Conservation (phyloP, 2,888 invertebrate species). For the Eulithis testata region DNA sequence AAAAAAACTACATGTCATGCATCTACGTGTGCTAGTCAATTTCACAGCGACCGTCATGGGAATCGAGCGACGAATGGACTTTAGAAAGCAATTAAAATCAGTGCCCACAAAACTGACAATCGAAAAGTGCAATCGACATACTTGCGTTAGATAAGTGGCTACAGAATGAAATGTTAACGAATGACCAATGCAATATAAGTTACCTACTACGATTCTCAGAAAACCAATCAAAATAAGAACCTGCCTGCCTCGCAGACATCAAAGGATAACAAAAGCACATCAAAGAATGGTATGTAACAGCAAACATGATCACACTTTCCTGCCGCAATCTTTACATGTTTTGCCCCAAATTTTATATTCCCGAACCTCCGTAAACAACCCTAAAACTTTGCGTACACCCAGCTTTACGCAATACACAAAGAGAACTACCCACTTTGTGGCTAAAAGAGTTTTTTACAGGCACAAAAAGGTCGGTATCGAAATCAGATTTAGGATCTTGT, state of each 20-base stretch:
- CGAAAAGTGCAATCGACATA: conserved; percentile 73
- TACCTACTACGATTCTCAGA: conserved; percentile 3
- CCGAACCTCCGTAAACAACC: conserved; percentile 53
- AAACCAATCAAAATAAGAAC: conserved; percentile 4
- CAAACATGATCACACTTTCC: conserved; percentile 16
- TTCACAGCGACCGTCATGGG: conserved; percentile 82
- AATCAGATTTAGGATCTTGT: conserved; percentile 75
- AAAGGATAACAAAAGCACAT: conserved; percentile 1
- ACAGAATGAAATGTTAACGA: conserved; percentile 28
- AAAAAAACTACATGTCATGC: conserved; percentile 84
- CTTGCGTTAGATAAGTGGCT: conserved; percentile 33
- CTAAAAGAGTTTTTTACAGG: conserved; percentile 69
- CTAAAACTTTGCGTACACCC: conserved; percentile 57
- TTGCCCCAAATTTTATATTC: conserved; percentile 51
- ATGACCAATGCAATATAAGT: conserved; percentile 19
- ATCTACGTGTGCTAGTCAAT: conserved; percentile 83
- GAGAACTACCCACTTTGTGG: conserved; percentile 52
- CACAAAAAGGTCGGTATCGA: conserved; percentile 76
- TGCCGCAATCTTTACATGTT: conserved; percentile 41
- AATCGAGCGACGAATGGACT: conserved; percentile 79
- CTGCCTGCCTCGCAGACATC: neutral
- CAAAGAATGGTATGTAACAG: neutral
- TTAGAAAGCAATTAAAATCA: conserved; percentile 82
- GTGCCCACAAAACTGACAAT: conserved; percentile 66
- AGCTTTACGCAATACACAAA: conserved; percentile 58